Conservation (phyloP, 2,888 invertebrate genomes). For the Hesperia comma region DNA sequence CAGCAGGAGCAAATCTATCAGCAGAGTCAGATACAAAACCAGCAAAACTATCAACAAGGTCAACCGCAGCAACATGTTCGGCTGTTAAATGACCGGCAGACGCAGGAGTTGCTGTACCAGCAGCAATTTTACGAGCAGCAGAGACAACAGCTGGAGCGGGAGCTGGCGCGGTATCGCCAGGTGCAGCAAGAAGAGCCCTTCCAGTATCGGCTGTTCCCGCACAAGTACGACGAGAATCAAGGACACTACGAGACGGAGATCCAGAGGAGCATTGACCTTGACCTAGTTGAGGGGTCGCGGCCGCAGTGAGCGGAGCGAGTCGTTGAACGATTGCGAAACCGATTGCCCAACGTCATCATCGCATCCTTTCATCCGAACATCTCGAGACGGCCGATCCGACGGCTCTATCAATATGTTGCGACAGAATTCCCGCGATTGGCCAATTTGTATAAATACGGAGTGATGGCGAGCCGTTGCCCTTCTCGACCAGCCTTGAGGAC, state of each 20-base stretch:
- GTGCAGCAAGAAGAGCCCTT: conserved; percentile 52
- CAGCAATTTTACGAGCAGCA: conserved; percentile 54
- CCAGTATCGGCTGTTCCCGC: conserved; percentile 52
- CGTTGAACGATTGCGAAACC: conserved; percentile 52
- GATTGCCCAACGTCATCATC: conserved; percentile 46
- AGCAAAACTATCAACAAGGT: conserved; percentile 6
- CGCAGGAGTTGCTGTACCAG: conserved; percentile 51
- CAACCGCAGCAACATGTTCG: not conserved
- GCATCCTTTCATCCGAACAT: conserved; percentile 45
- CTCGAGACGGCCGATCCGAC: conserved; percentile 13
- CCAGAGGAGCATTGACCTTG: conserved; percentile 54
- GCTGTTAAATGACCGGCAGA: conserved; percentile 41
- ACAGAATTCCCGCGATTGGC: conserved; percentile 41
- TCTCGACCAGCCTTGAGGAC: conserved; percentile 44
- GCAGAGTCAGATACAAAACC: conserved; percentile 14
- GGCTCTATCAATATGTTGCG: conserved; percentile 42
- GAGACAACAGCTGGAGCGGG: conserved; percentile 46
- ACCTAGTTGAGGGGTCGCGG: conserved; percentile 61
- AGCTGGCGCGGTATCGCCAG: conserved; percentile 51
- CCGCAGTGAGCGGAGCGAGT: conserved; percentile 51
- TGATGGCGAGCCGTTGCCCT: conserved; percentile 41
- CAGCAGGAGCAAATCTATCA: conserved; percentile 40
- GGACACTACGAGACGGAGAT: conserved; percentile 43
- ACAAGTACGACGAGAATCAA: conserved; percentile 42
- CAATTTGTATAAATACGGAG: conserved; percentile 41